Conservation (phyloP, 2,797 vertebrate genomes). For the Hapalemur alaotrensis region DNA sequence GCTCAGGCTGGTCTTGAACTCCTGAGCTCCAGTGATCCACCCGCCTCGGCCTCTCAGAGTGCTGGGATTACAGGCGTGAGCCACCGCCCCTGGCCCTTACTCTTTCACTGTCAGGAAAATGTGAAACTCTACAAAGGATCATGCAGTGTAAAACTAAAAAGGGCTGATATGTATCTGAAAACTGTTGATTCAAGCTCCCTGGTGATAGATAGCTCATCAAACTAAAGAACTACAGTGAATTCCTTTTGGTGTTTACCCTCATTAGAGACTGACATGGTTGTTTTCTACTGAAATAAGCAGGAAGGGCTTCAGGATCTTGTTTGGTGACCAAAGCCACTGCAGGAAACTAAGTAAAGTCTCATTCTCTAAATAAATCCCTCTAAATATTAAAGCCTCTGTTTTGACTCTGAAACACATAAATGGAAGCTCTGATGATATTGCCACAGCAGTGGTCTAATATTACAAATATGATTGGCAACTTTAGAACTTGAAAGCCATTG, state of each 20-base stretch:
- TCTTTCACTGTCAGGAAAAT: constrained; percentile 34
- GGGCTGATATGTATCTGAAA: neutral
- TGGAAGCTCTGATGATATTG: neutral
- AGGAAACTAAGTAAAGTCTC: neutral
- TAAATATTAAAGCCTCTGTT: neutral
- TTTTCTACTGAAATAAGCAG: neutral
- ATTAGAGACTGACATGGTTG: neutral
- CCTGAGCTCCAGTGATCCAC: no score
- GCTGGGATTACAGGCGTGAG: no score
- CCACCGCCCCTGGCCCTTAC: no score
- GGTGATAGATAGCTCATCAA: neutral
- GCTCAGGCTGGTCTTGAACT: no score
- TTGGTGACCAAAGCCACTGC: neutral
- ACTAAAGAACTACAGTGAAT: neutral
- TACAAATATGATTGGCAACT: neutral
- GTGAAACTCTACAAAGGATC: neutral
- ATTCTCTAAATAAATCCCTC: neutral
- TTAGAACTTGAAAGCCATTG: neutral
- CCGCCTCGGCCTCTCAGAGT: no score
- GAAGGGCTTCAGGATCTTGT: neutral
- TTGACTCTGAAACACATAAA: neutral
- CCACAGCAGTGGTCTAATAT: neutral
- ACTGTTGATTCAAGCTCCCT: neutral
- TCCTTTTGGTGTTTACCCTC: neutral
- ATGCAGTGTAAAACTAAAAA: neutral